Evolutionary conservation across 2,113 vertebrate species (phyloP), one percentile per base, ranked within the genome.

Genomic region (Halichoeres trimaculatus): DNA sequence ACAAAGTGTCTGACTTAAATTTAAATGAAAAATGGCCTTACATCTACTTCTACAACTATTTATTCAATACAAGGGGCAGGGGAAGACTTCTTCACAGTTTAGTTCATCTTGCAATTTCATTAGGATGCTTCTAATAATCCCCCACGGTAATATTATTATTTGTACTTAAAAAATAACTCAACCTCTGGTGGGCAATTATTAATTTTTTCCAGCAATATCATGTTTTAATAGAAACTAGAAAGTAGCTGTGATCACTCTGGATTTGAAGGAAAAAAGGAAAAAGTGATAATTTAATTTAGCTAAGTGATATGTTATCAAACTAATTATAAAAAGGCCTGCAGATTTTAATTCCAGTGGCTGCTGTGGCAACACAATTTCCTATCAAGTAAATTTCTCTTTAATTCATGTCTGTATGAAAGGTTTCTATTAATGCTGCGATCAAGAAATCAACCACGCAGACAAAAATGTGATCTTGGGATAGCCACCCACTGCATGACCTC

Each of bases 401-500:
- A 54, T 72, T 17, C 54, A 53, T 47, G 26, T 19, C 7, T 20
- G 56, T 23, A 7, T 13, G 10, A 26, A n/a, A 40, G 51, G 13
- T 35, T 38, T 38, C 51, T 52, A 30, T 47, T 79, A 57, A 24
- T 34, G 40, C 19, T 38, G 59, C 8, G 41, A 40, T 10, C 57
- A 26, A 54, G 73, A 48, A 41, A 57, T 76, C 58, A 86, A 81
- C 54, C 61, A 65, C 30, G 62, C 54, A 69, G 59, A 81, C 68
- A 69, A 58, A 61, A 75, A 69, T 54, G 61, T 61, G 74, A 35
- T 78, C 77, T 81, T 66, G 50, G 69, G 76, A 85, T 54, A 63
- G 56, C 79, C 70, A 55, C 69, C 83, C 79, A 83, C 74, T 71
- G 67, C 43, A 30, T 72, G 81, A 85, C 80, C 87, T 80, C 58